phyloP scores from a whole-genome alignment of 2,888 invertebrate species.

The Eupithecia subumbrata region DNA sequence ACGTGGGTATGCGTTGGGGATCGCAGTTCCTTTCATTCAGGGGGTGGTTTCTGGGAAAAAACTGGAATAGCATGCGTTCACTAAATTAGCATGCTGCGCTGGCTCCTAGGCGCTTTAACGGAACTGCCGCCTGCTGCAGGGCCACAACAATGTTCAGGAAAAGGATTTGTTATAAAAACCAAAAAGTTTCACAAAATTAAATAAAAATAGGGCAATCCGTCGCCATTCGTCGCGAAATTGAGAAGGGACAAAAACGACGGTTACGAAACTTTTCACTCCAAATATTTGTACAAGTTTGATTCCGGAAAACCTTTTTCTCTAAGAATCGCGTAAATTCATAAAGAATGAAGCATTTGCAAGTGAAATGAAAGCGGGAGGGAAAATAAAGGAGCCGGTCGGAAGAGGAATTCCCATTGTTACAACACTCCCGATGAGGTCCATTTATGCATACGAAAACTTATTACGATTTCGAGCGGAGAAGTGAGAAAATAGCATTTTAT shows the following conservation, averaged over 20 bases:
- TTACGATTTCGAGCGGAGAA: constrained; percentile 62
- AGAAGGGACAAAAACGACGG: constrained; percentile 47
- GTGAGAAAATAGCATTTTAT: constrained; percentile 58
- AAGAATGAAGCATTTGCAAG: constrained; percentile 79
- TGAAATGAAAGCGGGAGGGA: constrained; percentile 73
- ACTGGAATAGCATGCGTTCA: too few species aligned
- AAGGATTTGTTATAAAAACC: constrained; percentile 12
- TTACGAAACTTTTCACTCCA: constrained; percentile 60
- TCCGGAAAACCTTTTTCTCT: constrained; percentile 62
- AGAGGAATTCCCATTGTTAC: constrained; percentile 73
- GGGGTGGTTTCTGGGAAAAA: too few species aligned
- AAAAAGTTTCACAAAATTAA: constrained; percentile 35
- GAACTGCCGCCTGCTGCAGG: too few species aligned
- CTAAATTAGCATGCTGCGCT: too few species aligned
- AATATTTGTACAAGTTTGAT: constrained; percentile 72
- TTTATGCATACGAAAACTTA: constrained; percentile 79
- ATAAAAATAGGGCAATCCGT: constrained; percentile 43
- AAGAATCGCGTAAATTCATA: constrained; percentile 71
- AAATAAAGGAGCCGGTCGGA: constrained; percentile 68
- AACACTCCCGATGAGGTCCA: constrained; percentile 71
- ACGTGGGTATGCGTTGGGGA: too few species aligned
- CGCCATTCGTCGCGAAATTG: constrained; percentile 49
- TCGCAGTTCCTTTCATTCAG: too few species aligned
- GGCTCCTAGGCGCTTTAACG: too few species aligned
- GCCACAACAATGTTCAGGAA: not conserved